These are phyloP conservation scores for Brachionus sp. DNA, from an alignment of 1,140 invertebrate genomes.

Conservation along the genomic window DNA sequence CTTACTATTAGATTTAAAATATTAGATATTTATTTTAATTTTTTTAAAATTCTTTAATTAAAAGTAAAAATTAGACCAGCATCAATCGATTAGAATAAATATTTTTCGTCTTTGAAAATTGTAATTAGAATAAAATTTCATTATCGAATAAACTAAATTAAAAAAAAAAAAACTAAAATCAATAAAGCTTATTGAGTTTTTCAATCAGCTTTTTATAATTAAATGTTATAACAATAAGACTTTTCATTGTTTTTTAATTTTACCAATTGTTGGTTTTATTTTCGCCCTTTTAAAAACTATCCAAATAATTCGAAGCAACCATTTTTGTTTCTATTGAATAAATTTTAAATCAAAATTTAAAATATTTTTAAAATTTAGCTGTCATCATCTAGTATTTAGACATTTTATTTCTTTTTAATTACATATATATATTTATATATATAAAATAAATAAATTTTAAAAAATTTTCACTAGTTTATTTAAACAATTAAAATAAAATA, in stretches of 20 bases:
- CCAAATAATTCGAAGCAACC: neutral
- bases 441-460: too few species aligned
- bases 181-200: neutral
- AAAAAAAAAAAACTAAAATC: neutral
- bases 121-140: conserved; percentile 34
- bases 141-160: neutral
- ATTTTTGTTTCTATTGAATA: neutral
- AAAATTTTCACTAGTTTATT: too few species aligned
- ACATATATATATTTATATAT: too few species aligned
- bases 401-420: too few species aligned
- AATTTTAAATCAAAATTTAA: neutral
- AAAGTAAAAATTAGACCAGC: conserved; percentile 9
- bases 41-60: neutral
- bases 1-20: conserved; percentile 67
- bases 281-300: neutral
- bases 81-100: conserved; percentile 8
- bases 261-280: conserved; percentile 3
- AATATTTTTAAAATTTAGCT: too few species aligned
- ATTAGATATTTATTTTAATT: conserved; percentile 28
- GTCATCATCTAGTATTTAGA: too few species aligned
- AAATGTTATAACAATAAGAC: neutral
- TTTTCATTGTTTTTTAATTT: neutral
- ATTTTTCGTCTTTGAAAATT: conserved; percentile 17
- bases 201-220: neutral
- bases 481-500: too few species aligned